Percentiles rank a stretch among this genome's conserved stretches.
Conservation (phyloP, 2,797 vertebrate genomes). For the Coendou prehensilis region DNA sequence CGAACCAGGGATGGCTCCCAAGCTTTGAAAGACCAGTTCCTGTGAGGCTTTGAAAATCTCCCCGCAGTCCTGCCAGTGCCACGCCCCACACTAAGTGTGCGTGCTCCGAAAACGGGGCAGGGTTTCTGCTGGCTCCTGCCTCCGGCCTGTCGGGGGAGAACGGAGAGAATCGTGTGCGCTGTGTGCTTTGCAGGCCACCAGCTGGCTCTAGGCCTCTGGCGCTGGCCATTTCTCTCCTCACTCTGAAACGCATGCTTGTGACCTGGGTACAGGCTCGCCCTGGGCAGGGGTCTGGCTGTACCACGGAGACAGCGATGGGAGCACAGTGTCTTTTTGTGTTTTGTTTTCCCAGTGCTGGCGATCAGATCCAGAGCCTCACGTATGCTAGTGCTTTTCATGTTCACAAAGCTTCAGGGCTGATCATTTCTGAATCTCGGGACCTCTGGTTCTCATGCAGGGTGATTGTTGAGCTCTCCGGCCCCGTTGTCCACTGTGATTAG, state of each 20-base stretch:
- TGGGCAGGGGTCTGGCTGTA: not conserved
- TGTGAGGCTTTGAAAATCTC: not conserved
- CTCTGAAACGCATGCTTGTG: not conserved
- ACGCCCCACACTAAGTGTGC: rapidly evolving
- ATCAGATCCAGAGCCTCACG: not conserved
- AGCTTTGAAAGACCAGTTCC: not conserved
- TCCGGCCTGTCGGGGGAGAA: rapidly evolving
- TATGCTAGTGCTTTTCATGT: not conserved
- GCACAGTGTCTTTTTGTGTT: not conserved
- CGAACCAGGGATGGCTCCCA: not conserved
- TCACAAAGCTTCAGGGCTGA: not conserved
- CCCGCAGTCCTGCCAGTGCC: no score
- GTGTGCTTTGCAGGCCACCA: not conserved
- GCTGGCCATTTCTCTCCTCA: not conserved
- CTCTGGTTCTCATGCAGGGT: not conserved
- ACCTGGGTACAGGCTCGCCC: not conserved
- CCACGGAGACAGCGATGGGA: not conserved
- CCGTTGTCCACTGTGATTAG: not conserved
- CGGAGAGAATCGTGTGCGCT: rapidly evolving
- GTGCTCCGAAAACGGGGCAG: not conserved
- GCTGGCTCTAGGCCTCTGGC: not conserved
- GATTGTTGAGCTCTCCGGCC: not conserved
- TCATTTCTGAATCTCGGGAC: not conserved
- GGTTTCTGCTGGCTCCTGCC: not conserved
- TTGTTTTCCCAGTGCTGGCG: not conserved